These are phyloP conservation scores for Graphium colonna DNA, from an alignment of 2,888 invertebrate species.

Conservation along the genomic window DNA sequence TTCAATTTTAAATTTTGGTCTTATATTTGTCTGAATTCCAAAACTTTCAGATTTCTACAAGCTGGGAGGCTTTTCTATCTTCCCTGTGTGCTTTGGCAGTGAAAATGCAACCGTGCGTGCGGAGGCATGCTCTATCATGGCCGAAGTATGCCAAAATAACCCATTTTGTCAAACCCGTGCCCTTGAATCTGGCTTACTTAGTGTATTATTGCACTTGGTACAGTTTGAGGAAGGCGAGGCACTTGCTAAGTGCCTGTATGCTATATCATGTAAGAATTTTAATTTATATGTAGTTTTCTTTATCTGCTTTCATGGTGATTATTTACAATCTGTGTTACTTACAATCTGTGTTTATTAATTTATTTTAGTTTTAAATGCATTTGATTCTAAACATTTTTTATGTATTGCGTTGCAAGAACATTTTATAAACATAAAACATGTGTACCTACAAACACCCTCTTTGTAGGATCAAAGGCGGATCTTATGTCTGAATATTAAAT, in stretches of 20 bases:
- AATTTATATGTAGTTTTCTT: no score
- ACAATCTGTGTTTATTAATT: no score
- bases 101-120: constrained; percentile 81
- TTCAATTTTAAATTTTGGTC: no score
- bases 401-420: no score
- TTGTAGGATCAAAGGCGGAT: no score
- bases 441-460: no score
- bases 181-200: constrained; percentile 83
- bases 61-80: constrained; percentile 88
- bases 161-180: constrained; percentile 87
- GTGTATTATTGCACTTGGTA: constrained; percentile 80
- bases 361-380: no score
- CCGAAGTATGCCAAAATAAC: constrained; percentile 92
- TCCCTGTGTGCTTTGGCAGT: constrained; percentile 83
- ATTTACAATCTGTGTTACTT: no score
- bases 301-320: no score
- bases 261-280: constrained; percentile 90
- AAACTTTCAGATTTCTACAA: constrained; percentile 93
- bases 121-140: constrained; percentile 84
- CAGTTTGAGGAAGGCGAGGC: constrained; percentile 79
- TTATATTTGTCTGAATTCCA: no score
- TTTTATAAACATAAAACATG: no score
- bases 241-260: constrained; percentile 86
- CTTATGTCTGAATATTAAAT: no score
- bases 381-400: not conserved